A percentile compares a stretch with the other conserved stretches of the same genome.
Conservation (phyloP, 1,140 invertebrate genomes). For the Pantala flavescens region DNA sequence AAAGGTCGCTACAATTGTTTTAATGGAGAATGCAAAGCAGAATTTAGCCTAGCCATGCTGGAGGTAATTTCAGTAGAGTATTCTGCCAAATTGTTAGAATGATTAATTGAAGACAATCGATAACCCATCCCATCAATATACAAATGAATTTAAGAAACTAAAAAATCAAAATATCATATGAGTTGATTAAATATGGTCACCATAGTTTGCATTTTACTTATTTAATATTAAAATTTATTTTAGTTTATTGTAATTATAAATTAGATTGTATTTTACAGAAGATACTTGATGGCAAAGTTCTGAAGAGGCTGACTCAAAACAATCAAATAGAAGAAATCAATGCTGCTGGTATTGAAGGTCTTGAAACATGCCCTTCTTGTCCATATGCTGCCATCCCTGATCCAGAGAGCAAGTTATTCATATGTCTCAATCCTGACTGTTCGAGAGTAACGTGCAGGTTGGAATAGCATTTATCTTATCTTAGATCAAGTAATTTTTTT, state of each 20-base stretch:
- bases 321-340: constrained; percentile 47
- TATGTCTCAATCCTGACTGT: constrained; percentile 52
- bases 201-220: too few species aligned
- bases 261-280: constrained; percentile 31
- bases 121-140: too few species aligned
- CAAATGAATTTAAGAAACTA: too few species aligned
- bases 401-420: constrained; percentile 47
- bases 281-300: constrained; percentile 34
- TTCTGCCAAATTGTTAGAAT: too few species aligned
- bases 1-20: not conserved
- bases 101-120: too few species aligned
- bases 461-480: too few species aligned
- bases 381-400: constrained; percentile 47
- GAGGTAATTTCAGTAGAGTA: not conserved
- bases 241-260: too few species aligned
- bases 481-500: too few species aligned
- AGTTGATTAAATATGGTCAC: too few species aligned
- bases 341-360: constrained; percentile 45
- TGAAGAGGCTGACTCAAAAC: constrained; percentile 41
- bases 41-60: not conserved
- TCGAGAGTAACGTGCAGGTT: constrained; percentile 51
- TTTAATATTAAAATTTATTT: too few species aligned
- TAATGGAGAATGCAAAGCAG: not conserved
- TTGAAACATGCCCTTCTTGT: constrained; percentile 54
- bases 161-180: too few species aligned